A percentile compares a stretch with the other conserved stretches of the same genome.
These are phyloP conservation scores for Lysiphlebus fabarum DNA, from an alignment of 1,140 invertebrate genomes.

Conservation along the genomic window DNA sequence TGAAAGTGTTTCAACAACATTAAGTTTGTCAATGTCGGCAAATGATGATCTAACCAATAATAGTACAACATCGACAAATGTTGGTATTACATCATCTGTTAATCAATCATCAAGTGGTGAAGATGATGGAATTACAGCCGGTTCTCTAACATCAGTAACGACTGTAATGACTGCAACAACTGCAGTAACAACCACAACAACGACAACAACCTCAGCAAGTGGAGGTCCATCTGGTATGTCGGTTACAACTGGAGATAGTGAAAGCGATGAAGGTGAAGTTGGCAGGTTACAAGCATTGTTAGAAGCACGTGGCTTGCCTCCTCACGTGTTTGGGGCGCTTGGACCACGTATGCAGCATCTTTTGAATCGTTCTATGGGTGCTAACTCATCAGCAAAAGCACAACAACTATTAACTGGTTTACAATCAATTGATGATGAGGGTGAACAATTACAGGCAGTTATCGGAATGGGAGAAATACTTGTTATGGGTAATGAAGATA, in stretches of 20 bases:
- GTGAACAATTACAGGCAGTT: slow-evolving; percentile 93
- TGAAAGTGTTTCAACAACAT: slow-evolving; percentile 39
- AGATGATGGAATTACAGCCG: slow-evolving; percentile 32
- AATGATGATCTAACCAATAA: slow-evolving; percentile 45
- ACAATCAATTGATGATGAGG: slow-evolving; percentile 91
- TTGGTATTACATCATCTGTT: neutral
- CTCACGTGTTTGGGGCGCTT: slow-evolving; percentile 91
- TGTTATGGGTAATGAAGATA: slow-evolving; percentile 99
- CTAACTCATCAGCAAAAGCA: slow-evolving; percentile 84
- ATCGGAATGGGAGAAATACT: slow-evolving; percentile 99
- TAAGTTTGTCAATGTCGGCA: slow-evolving; percentile 45
- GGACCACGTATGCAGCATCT: slow-evolving; percentile 97
- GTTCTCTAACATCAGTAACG: slow-evolving; percentile 41
- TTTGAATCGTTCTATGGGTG: slow-evolving; percentile 88
- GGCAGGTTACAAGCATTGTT: slow-evolving; percentile 84
- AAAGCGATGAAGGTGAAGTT: slow-evolving; percentile 83
- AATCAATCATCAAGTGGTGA: slow-evolving; percentile 42
- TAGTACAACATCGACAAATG: slow-evolving; percentile 35
- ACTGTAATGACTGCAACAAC: slow-evolving; percentile 26
- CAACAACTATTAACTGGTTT: slow-evolving; percentile 90
- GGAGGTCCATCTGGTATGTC: slow-evolving; percentile 52
- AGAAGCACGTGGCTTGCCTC: slow-evolving; percentile 90
- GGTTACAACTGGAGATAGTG: slow-evolving; percentile 51
- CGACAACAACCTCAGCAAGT: slow-evolving; percentile 41
- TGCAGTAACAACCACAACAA: slow-evolving; percentile 31